Percentiles rank a stretch among this genome's conserved stretches.
Evolutionary conservation across 1,140 invertebrate species (phyloP).

Genomic region (Caerostris extrusa): DNA sequence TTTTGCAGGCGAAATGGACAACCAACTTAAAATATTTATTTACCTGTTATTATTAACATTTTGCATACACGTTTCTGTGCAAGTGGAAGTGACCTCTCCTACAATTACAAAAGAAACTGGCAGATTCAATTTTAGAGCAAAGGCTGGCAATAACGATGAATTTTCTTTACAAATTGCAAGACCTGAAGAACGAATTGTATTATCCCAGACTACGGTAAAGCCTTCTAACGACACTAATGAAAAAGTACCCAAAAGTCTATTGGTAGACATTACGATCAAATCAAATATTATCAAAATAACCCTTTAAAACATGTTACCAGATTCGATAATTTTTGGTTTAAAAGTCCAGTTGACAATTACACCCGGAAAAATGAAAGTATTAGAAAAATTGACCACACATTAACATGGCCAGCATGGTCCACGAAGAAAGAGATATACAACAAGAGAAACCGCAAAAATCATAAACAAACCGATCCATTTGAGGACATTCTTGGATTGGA

Average conservation of each 20-base stretch:
- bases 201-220: background rate
- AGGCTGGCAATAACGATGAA: background rate
- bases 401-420: conserved; percentile 53
- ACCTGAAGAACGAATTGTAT: background rate
- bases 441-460: conserved; percentile 49
- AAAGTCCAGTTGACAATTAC: background rate
- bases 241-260: background rate
- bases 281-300: background rate
- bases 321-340: conserved; percentile 31
- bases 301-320: conserved; percentile 23
- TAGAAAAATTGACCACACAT: conserved; percentile 50
- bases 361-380: conserved; percentile 44
- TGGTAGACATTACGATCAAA: background rate
- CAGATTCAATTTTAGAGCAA: background rate
- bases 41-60: background rate
- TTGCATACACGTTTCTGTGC: background rate
- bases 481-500: conserved; percentile 62
- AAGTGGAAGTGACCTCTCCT: background rate
- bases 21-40: background rate
- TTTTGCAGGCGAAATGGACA: conserved; percentile 1
- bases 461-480: conserved; percentile 49
- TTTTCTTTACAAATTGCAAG: background rate
- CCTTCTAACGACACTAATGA: background rate
- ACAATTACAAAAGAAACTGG: background rate
- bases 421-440: conserved; percentile 63